Base-by-base conservation (phyloP, 2,113 vertebrate species). In the Lasiurus cinereus region DNA sequence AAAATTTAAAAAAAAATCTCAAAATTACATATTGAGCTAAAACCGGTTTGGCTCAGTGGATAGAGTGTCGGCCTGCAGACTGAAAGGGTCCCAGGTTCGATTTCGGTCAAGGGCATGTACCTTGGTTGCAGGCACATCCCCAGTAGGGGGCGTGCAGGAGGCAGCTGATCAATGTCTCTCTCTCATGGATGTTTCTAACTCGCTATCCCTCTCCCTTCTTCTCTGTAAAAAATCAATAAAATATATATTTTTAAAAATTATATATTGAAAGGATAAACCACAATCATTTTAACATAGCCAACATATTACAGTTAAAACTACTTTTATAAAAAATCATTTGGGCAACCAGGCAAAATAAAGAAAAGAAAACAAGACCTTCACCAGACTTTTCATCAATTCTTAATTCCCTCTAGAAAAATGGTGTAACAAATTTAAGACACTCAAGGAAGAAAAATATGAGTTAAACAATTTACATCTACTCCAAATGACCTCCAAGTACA, bases 401-500 rank as follows among this genome's bases (percentile, higher is more conserved):
- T 89, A 91, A 83, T 70, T 3, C 39, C 14, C 33, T 52, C 62
- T 31, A 52, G 64, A 90, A 62, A 83, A 94, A 78, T 22, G 21
- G 64, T 21, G 7, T 43, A 85, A 91, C 62, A 73, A 95, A 91
- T 80, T 76, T 93, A 94, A 95, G 56, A 48, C 46, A 73, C 3
- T 78, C 56, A 62, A 92, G 54, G 43, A 78, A 62, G 18, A 14
- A 31, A 80, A 95, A 80, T 88, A 76, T 13, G 56, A 94, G 22
- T 70, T 33, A 67, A 90, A 14, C 39, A 52, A 50, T 89, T 86
- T 77, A 72, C 11, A 90, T 87, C 74, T 89, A 84, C 31, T 11
- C 21, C 93, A 91, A 74, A 7, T 77, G 77, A 85, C 39, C 19
- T 93, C 80, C 52, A 92, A 96, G 52, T 73, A 94, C 39, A 96